These are phyloP conservation scores for Phortica variegata DNA, from an alignment of 1,140 invertebrate genomes.

Conservation along the genomic window DNA sequence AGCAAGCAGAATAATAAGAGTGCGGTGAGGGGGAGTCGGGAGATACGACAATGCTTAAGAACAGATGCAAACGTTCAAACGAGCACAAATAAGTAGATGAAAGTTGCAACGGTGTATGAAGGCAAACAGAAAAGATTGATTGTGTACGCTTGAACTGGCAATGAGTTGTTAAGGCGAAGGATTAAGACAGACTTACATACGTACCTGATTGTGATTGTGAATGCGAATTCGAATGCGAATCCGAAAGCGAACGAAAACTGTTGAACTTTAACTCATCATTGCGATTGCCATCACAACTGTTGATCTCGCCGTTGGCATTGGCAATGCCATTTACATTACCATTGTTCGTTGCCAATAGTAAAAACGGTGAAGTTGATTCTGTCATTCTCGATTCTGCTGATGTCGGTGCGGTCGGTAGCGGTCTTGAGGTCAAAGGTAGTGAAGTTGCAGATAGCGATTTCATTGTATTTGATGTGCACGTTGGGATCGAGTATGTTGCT, in stretches of 20 bases:
- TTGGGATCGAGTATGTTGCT: slow-evolving; percentile 18
- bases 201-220: slow-evolving; percentile 7
- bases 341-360: slow-evolving; percentile 24
- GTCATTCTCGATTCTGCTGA: not conserved
- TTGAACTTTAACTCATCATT: slow-evolving; percentile 41
- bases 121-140: not conserved
- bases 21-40: too few relatives aligned
- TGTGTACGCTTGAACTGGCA: slow-evolving; percentile 14
- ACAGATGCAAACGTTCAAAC: too few relatives aligned
- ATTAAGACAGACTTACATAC: slow-evolving; percentile 1
- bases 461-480: slow-evolving; percentile 19
- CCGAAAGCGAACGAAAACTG: slow-evolving; percentile 33
- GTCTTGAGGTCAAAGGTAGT: slow-evolving; percentile 1
- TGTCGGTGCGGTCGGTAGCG: not conserved
- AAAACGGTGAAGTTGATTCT: slow-evolving; percentile 16
- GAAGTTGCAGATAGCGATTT: slow-evolving; percentile 11
- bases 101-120: too few relatives aligned
- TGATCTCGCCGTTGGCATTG: slow-evolving; percentile 6
- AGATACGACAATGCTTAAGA: too few relatives aligned
- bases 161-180: slow-evolving; percentile 3
- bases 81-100: too few relatives aligned
- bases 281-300: slow-evolving; percentile 41
- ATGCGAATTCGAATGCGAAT: not conserved
- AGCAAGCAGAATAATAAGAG: too few relatives aligned
- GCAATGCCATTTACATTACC: not conserved